phyloP scores from a whole-genome alignment of 37 sponge, comb jelly and placozoan species.

The Cliona cf. orientalis region DNA sequence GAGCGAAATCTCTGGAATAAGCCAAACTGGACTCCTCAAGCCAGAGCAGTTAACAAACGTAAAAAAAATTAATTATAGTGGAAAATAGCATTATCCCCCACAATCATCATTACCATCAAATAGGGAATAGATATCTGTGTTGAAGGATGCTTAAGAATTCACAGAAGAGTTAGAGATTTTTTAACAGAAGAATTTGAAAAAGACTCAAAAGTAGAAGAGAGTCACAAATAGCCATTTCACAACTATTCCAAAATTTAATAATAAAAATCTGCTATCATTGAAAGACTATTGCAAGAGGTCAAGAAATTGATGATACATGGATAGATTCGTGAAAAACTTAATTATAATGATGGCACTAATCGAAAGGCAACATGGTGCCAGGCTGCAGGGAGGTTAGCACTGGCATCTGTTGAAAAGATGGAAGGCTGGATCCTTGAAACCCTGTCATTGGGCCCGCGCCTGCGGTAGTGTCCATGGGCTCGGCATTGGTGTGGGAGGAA shows the following conservation, averaged over 20 bases:
- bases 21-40: slow-evolving; percentile 40
- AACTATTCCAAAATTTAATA: not conserved
- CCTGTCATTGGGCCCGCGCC: too few species aligned
- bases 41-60: slow-evolving; percentile 26
- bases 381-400: not conserved
- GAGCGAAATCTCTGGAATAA: slow-evolving; percentile 43
- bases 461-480: too few species aligned
- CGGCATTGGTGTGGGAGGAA: too few species aligned
- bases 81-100: not conserved
- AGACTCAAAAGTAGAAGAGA: too few species aligned
- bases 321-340: too few species aligned
- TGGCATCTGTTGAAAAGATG: too few species aligned
- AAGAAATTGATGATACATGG: too few species aligned
- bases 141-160: slow-evolving; percentile 60
- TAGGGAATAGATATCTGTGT: slow-evolving; percentile 42
- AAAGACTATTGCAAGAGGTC: too few species aligned
- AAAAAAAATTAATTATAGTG: not conserved
- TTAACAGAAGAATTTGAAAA: slow-evolving; percentile 13
- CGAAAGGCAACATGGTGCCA: not conserved
- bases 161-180: slow-evolving; percentile 43
- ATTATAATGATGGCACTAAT: not conserved
- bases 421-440: too few species aligned
- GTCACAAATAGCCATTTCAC: too few species aligned
- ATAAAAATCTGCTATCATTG: not conserved
- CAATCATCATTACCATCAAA: not conserved